Percentiles rank a stretch among this genome's conserved stretches.
These are phyloP conservation scores for Corythucha ciliata DNA, from an alignment of 2,888 invertebrate genomes.

Conservation along the genomic window DNA sequence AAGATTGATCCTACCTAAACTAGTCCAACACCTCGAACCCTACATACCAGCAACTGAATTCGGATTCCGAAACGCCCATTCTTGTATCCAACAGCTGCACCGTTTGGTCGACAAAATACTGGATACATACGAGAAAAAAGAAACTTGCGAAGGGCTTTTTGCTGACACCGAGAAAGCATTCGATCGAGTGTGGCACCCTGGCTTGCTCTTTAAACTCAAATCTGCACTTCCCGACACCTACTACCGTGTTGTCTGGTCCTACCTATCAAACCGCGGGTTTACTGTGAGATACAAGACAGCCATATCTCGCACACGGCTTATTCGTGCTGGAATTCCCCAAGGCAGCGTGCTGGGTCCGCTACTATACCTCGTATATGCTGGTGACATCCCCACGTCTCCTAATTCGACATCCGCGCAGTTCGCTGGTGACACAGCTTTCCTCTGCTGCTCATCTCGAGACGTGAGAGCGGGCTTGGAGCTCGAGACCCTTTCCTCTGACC, in stretches of 20 bases:
- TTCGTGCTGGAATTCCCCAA: not conserved
- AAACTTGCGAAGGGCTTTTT: not conserved
- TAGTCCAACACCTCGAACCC: slow-evolving; percentile 7
- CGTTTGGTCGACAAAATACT: not conserved
- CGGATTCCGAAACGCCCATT: slow-evolving; percentile 11
- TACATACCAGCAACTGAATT: not conserved
- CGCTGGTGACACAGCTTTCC: too few species aligned
- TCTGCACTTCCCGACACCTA: not conserved
- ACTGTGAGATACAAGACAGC: not conserved
- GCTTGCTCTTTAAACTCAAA: not conserved
- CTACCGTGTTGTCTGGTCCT: not conserved
- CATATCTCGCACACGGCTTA: too few species aligned
- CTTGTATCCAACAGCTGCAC: not conserved
- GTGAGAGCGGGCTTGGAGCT: too few species aligned
- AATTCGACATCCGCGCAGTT: too few species aligned
- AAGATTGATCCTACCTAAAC: not conserved
- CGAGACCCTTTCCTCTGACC: not conserved
- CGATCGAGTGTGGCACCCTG: not conserved
- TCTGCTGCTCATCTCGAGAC: too few species aligned
- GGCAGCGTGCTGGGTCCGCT: not conserved
- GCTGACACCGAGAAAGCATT: slow-evolving; percentile 2
- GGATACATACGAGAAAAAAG: not conserved
- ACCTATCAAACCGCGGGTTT: not conserved
- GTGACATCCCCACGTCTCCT: too few species aligned
- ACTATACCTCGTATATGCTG: not conserved